Conservation (phyloP, 1,140 invertebrate species). For the Trinorchestia longiramus region DNA sequence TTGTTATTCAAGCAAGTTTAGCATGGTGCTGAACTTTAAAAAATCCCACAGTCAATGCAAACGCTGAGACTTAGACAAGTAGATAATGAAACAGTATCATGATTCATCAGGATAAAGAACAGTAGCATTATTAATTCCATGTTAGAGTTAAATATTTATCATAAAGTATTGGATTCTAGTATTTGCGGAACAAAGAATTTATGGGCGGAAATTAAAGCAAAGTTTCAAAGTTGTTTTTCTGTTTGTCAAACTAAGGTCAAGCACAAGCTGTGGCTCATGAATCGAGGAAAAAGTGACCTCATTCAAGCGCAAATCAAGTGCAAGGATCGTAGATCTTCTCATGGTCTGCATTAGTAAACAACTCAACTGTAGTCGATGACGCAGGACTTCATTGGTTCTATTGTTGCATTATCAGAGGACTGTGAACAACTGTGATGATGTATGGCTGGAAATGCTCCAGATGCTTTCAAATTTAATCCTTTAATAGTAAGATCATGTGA, state of each 20-base stretch:
- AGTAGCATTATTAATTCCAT: neutral
- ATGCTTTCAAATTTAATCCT: no score
- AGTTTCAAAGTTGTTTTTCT: neutral
- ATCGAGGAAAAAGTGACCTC: neutral
- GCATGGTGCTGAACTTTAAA: neutral
- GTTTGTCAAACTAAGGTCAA: neutral
- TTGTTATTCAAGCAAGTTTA: neutral
- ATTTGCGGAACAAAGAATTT: no score
- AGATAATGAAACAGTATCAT: neutral
- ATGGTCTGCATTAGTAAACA: no score
- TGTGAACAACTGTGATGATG: no score
- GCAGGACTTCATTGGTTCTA: no score
- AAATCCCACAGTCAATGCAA: neutral
- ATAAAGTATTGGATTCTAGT: neutral
- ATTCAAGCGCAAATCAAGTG: neutral
- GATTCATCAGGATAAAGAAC: neutral
- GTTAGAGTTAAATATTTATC: neutral
- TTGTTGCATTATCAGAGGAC: no score
- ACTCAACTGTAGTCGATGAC: no score
- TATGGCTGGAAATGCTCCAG: no score
- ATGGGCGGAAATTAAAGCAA: neutral
- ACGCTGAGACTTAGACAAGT: neutral
- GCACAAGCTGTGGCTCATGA: neutral
- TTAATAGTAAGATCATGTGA: no score
- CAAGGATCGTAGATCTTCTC: no score